phyloP scores from a whole-genome alignment of 1,140 invertebrate genomes.

The Episyrphus balteatus region DNA sequence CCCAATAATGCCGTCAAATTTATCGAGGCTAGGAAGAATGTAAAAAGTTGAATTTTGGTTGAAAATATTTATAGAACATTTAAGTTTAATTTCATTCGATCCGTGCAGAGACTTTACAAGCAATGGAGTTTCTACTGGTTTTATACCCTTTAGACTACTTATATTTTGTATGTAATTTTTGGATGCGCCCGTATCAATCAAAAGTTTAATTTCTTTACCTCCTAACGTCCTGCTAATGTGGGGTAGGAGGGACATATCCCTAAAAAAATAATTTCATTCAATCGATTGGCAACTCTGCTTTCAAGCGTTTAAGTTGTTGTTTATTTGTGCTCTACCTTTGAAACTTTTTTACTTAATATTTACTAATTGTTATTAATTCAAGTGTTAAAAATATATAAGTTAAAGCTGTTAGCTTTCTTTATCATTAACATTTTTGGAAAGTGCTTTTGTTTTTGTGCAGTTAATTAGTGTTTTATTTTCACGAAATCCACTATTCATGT shows the following conservation, averaged over 20 bases:
- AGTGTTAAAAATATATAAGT: neutral
- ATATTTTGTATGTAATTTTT: constrained; percentile 8
- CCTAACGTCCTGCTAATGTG: constrained; percentile 6
- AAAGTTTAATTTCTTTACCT: constrained; percentile 8
- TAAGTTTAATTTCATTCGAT: constrained; percentile 5
- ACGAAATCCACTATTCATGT: too few species aligned
- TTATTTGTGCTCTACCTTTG: too few species aligned
- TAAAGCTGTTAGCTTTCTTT: constrained; percentile 3
- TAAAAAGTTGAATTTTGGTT: constrained; percentile 1
- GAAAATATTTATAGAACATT: constrained; percentile 5
- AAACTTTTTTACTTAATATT: neutral
- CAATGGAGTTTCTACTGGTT: constrained; percentile 6
- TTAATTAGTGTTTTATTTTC: too few species aligned
- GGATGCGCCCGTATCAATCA: constrained; percentile 9
- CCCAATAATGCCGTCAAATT: constrained; percentile 7
- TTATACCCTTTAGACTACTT: neutral
- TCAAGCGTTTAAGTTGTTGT: neutral
- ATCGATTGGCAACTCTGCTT: constrained; percentile 2
- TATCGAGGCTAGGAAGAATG: constrained; percentile 2
- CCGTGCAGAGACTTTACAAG: constrained; percentile 7
- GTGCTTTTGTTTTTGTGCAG: neutral
- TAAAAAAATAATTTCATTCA: constrained; percentile 10
- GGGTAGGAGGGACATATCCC: constrained; percentile 7
- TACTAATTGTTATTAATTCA: neutral
- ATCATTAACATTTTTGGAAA: neutral